Percentiles rank a stretch among this genome's conserved stretches.
These are phyloP conservation scores for Aphidius ervi DNA, from an alignment of 1,140 invertebrate species.

Conservation along the genomic window DNA sequence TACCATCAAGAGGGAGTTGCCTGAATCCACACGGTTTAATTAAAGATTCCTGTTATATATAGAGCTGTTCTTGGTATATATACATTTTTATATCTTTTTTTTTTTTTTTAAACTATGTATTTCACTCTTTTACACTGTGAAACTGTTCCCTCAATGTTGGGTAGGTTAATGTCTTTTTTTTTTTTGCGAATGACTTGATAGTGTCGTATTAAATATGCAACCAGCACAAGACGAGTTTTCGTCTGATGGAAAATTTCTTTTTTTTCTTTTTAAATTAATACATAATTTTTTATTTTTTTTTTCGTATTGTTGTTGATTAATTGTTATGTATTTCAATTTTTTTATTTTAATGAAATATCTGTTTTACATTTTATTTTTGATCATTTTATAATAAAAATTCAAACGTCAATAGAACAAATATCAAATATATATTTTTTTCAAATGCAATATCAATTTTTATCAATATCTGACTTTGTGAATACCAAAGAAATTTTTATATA, in stretches of 20 bases:
- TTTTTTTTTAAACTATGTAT: not conserved
- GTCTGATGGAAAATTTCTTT: too few relatives aligned
- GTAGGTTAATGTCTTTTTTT: too few relatives aligned
- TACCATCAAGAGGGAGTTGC: not conserved
- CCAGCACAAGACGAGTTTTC: not conserved
- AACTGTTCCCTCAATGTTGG: not conserved
- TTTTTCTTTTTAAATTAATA: not conserved
- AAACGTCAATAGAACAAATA: too few relatives aligned
- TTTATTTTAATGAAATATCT: too few relatives aligned
- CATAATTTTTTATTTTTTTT: not conserved
- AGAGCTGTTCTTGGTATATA: not conserved
- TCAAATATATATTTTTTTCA: too few relatives aligned
- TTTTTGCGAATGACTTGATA: not conserved
- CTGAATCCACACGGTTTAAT: conserved; percentile 12
- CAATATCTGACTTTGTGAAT: too few relatives aligned
- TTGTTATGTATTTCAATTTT: too few relatives aligned
- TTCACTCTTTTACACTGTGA: not conserved
- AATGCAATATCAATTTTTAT: too few relatives aligned
- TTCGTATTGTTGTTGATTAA: too few relatives aligned
- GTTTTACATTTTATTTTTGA: too few relatives aligned
- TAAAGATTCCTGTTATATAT: conserved; percentile 17
- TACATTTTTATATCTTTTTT: conserved; percentile 3
- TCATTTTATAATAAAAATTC: too few relatives aligned
- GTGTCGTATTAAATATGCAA: conserved; percentile 2
- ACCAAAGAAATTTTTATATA: too few relatives aligned